Evolutionary conservation across 2,113 vertebrate species (phyloP).

Genomic region (Eulemur rufifrons): DNA sequence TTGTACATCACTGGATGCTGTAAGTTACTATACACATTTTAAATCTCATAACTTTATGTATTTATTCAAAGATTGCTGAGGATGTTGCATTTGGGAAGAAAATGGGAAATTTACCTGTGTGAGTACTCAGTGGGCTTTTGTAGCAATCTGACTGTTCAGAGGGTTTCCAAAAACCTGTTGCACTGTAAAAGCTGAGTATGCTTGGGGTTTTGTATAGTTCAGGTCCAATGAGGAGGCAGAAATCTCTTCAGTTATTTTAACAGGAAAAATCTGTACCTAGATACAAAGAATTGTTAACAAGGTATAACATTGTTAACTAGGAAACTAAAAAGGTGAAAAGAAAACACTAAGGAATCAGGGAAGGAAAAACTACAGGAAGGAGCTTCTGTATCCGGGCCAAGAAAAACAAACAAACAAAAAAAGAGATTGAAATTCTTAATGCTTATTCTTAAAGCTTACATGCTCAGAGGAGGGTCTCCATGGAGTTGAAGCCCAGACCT

Average conservation of each 20-base stretch:
- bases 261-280: neutral
- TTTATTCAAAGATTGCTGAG: neutral
- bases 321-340: neutral
- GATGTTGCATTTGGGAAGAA: neutral
- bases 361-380: neutral
- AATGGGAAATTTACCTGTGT: neutral
- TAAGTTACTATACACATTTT: neutral
- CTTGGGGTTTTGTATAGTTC: neutral
- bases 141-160: neutral
- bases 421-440: neutral
- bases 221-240: neutral
- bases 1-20: neutral
- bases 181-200: neutral
- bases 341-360: neutral
- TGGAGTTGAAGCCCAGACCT: neutral
- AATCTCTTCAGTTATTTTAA: conserved; percentile 1
- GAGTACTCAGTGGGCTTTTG: neutral
- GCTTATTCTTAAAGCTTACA: neutral
- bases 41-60: neutral
- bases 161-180: neutral
- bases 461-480: neutral
- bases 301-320: neutral
- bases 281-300: neutral
- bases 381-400: neutral
- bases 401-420: neutral